phyloP scores from a whole-genome alignment of 1,140 invertebrate species.

The Drosophila pectinifera region DNA sequence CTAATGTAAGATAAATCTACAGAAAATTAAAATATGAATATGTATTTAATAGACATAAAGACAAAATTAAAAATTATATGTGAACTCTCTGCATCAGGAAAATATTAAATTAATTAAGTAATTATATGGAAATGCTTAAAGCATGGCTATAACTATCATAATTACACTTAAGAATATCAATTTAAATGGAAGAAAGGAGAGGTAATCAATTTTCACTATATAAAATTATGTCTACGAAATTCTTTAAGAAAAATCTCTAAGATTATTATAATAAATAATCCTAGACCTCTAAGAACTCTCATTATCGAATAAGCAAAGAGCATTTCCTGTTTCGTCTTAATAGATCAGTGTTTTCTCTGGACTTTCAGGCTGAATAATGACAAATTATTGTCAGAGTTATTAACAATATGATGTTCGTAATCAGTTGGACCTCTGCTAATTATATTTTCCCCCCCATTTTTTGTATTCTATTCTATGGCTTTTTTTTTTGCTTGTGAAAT shows the following conservation, averaged over 20 bases:
- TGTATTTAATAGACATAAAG: no score
- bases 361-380: slow-evolving; percentile 38
- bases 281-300: no score
- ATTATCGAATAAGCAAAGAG: no score
- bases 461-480: not conserved
- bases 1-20: no score
- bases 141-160: no score
- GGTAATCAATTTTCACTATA: not conserved
- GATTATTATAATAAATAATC: no score
- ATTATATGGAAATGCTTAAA: no score
- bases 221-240: not conserved
- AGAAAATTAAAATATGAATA: no score
- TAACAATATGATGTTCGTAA: slow-evolving; percentile 48
- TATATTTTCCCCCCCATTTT: slow-evolving; percentile 26
- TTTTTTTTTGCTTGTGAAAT: not conserved
- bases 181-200: not conserved
- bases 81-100: no score
- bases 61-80: no score
- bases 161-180: not conserved
- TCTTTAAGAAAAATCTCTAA: no score
- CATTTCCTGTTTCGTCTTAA: slow-evolving; percentile 1
- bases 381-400: slow-evolving; percentile 53
- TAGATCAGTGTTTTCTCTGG: not conserved
- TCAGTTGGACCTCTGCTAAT: slow-evolving; percentile 57
- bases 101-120: no score